These are phyloP conservation scores for Parapristionchus giblindavisi DNA, from an alignment of 2,888 invertebrate genomes.

Conservation along the genomic window DNA sequence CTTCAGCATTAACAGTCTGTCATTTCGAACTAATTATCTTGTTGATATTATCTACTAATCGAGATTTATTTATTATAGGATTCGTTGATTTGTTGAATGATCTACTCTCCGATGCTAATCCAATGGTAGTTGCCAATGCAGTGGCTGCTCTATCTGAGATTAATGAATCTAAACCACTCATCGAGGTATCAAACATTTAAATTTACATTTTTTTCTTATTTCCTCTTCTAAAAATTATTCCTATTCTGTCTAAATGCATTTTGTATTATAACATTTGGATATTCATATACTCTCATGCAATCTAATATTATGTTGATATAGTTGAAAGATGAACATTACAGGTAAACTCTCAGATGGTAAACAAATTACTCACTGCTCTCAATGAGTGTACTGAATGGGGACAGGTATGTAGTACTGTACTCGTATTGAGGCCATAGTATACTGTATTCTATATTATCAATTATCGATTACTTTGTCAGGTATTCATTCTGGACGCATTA, in stretches of 20 bases:
- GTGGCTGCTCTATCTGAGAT: constrained; percentile 98
- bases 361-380: constrained; percentile 94
- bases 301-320: neutral
- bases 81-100: constrained; percentile 96
- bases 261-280: too few species aligned
- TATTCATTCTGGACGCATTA: constrained; percentile 92
- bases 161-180: constrained; percentile 91
- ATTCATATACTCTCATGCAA: neutral
- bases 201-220: neutral
- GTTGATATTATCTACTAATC: neutral
- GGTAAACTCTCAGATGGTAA: constrained; percentile 95
- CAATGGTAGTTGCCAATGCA: constrained; percentile 99
- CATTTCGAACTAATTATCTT: too few species aligned
- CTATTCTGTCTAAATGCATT: too few species aligned
- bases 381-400: constrained; percentile 93
- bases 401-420: constrained; percentile 52
- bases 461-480: constrained; percentile 38
- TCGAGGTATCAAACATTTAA: too few species aligned
- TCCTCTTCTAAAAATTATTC: neutral
- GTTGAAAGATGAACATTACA: constrained; percentile 32
- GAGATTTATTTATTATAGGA: constrained; percentile 45
- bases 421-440: neutral
- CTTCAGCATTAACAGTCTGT: too few species aligned
- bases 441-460: neutral
- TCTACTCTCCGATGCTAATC: constrained; percentile 96